These are phyloP conservation scores for Meandrusa payeni DNA, from an alignment of 2,888 invertebrate genomes.

Conservation along the genomic window DNA sequence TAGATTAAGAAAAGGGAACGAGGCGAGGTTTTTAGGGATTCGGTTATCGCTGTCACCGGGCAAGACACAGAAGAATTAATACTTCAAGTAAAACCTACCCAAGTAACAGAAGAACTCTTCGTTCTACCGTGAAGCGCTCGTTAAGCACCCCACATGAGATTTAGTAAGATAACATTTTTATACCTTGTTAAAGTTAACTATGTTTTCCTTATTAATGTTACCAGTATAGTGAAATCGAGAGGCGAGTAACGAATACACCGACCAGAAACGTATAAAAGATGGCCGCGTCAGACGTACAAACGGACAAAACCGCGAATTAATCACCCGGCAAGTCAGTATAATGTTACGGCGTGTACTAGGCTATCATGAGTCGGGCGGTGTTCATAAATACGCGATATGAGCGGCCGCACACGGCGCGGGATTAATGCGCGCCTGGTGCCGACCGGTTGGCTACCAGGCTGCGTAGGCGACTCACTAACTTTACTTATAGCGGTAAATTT, in stretches of 20 bases:
- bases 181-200: no score
- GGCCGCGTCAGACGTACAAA: constrained; percentile 36
- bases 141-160: no score
- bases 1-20: no score
- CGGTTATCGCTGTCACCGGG: no score
- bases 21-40: no score
- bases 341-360: constrained; percentile 60
- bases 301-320: constrained; percentile 52
- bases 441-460: constrained; percentile 44
- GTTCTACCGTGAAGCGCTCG: no score
- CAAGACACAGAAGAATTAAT: no score
- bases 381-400: constrained; percentile 72
- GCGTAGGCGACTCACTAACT: constrained; percentile 53
- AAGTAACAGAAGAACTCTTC: no score
- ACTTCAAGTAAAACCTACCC: no score
- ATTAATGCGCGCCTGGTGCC: constrained; percentile 61
- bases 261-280: constrained; percentile 32
- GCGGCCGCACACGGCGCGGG: constrained; percentile 70
- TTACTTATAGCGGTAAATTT: constrained; percentile 10
- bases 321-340: constrained; percentile 56
- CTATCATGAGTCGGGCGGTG: constrained; percentile 56
- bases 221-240: constrained; percentile 12
- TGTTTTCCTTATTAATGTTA: constrained; percentile 3
- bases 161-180: no score
- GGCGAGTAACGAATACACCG: constrained; percentile 25